Evolutionary conservation across 2,797 vertebrate genomes (phyloP), one percentile per base, ranked within the genome.

Genomic region (Molossus alvarezi): DNA sequence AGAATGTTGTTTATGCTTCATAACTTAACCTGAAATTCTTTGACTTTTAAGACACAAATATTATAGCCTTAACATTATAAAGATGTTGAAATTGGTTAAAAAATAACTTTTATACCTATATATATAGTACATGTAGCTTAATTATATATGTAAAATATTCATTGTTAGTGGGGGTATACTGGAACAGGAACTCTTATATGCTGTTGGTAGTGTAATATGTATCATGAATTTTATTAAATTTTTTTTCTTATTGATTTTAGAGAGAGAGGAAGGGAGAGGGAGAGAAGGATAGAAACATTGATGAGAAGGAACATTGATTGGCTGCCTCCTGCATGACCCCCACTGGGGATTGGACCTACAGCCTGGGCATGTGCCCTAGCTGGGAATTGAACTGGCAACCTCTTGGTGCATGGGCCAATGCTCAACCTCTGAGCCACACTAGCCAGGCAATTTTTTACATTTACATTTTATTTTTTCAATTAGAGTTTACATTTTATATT

Each of bases 71-170:
- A 80, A 81, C 5, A 55, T 80, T 93, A 41, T 80, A 92, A 92
- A 92, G 17, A 87, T 88, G 57, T 45, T 86, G 82, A 81, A 55
- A 64, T 79, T 6, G 4, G 73, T 86, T 87, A 45, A 93, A 79
- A 88, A 62, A 23, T 57, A 12, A 17, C 48, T 72, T 87, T 87
- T 87, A 80, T 72, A 64, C 23, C 20, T 69, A 67, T 14, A 18
- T 53, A 53, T 80, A 58, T 41, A 84, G 27, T 76, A 23, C 71
- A 55, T 93, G 14, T 80, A n/a, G 45, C 27, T 79, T 87, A 87
- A 60, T 62, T 76, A 51, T 84, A 20, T 76, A 27, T 67, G 14
- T 58, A 71, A 58, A 84, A 37, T 83, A 83, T 51, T 29, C 25
- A 53, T 84, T 77, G 25, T 84, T 85, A 77, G 25, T 60, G 62